These are phyloP conservation scores for Gobio gobio DNA, from an alignment of 2,113 vertebrate genomes.

Conservation along the genomic window DNA sequence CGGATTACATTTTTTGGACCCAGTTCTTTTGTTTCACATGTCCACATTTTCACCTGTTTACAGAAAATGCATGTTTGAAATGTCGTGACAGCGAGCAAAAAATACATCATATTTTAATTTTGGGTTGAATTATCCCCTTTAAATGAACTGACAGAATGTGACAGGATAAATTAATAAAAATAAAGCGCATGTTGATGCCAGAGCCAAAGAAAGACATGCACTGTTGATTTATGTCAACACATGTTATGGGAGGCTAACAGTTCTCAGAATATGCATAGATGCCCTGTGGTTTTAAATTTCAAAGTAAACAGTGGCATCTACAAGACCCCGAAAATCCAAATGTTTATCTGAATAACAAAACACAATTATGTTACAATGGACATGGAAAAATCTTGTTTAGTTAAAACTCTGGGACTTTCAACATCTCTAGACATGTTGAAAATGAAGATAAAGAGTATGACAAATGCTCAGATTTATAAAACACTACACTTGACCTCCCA, in stretches of 20 bases:
- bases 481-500: neutral
- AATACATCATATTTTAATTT: too few species aligned
- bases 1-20: too few species aligned
- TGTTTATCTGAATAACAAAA: constrained; percentile 41
- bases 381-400: constrained; percentile 8
- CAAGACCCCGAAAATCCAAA: neutral
- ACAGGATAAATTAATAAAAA: neutral
- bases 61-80: neutral
- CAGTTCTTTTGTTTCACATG: too few species aligned
- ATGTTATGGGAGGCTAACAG: neutral
- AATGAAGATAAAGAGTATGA: neutral
- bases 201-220: neutral
- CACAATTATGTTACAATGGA: neutral
- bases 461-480: neutral
- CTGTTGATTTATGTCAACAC: neutral
- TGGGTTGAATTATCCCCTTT: too few species aligned
- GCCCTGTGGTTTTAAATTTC: neutral
- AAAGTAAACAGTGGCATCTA: constrained; percentile 9
- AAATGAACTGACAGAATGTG: neutral
- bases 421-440: constrained; percentile 12
- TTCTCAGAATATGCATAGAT: neutral
- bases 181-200: neutral
- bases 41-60: too few species aligned
- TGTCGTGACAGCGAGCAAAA: too few species aligned
- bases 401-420: constrained; percentile 6